These are phyloP conservation scores for Prochilodus magdalenae DNA, from an alignment of 2,113 vertebrate species.

Conservation along the genomic window DNA sequence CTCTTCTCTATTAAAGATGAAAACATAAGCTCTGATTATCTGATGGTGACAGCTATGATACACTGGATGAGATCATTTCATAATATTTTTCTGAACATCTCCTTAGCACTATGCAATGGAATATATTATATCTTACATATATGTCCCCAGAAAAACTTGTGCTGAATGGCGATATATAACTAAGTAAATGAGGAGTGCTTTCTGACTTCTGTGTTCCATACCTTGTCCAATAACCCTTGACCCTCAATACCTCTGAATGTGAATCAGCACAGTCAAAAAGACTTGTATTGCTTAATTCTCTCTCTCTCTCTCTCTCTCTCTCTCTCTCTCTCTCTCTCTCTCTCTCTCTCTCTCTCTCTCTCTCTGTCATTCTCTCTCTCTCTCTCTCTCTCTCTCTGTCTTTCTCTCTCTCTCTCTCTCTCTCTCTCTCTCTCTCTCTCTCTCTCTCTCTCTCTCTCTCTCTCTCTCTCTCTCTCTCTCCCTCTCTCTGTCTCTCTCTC, in stretches of 20 bases:
- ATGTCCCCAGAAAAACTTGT: too few species aligned
- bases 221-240: neutral
- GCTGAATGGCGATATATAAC: too few species aligned
- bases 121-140: too few species aligned
- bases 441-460: neutral
- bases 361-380: constrained; percentile 35
- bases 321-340: constrained; percentile 1
- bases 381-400: constrained; percentile 2
- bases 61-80: too few species aligned
- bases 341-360: constrained; percentile 24
- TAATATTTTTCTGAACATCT: too few species aligned
- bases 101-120: too few species aligned
- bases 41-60: too few species aligned
- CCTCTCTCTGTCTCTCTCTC: neutral
- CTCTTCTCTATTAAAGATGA: too few species aligned
- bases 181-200: too few species aligned
- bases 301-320: neutral
- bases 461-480: neutral
- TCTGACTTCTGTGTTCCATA: too few species aligned
- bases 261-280: neutral
- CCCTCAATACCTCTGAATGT: neutral
- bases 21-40: too few species aligned
- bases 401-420: constrained; percentile 1
- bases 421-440: constrained; percentile 3
- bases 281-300: constrained; percentile 1